A percentile compares a stretch with the other conserved stretches of the same genome.
Evolutionary conservation across 1,140 invertebrate genomes (phyloP).

Genomic region (Drosophila seguyi): DNA sequence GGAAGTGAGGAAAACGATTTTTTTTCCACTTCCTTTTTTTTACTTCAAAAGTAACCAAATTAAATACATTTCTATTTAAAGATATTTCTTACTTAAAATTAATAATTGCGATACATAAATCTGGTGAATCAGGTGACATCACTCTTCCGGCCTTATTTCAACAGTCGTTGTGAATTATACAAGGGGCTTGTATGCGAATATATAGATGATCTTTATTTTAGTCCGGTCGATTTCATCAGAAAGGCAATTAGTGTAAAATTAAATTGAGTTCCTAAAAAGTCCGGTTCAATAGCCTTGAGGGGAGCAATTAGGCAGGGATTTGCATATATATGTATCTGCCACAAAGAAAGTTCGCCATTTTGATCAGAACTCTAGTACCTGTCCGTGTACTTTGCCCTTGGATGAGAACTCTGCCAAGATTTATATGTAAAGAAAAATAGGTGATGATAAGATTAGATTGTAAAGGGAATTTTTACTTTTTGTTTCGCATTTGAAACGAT

Average conservation of each 20-base stretch:
- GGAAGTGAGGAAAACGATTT: neutral
- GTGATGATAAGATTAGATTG: conserved; percentile 63
- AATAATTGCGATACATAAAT: neutral
- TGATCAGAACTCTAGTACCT: conserved; percentile 4
- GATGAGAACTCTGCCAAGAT: conserved; percentile 28
- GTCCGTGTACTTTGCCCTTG: conserved; percentile 22
- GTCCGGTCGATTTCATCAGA: conserved; percentile 3
- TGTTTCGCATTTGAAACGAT: conserved; percentile 13
- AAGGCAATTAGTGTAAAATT: conserved; percentile 20
- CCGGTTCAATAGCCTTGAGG: conserved; percentile 6
- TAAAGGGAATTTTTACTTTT: conserved; percentile 41
- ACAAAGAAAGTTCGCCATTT: conserved; percentile 17
- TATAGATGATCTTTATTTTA: conserved; percentile 20
- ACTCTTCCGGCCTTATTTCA: conserved; percentile 14
- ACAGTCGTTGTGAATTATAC: conserved; percentile 6
- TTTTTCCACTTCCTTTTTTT: neutral
- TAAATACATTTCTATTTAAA: neutral
- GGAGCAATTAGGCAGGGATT: conserved; percentile 1
- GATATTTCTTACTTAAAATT: neutral
- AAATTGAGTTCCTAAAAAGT: conserved; percentile 20
- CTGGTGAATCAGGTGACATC: neutral
- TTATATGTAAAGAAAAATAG: conserved; percentile 33
- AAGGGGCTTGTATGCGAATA: conserved; percentile 2
- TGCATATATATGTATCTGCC: neutral
- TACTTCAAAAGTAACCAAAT: neutral